Conservation (phyloP, 2,797 vertebrate species). For the Leptatherina wallacei region DNA sequence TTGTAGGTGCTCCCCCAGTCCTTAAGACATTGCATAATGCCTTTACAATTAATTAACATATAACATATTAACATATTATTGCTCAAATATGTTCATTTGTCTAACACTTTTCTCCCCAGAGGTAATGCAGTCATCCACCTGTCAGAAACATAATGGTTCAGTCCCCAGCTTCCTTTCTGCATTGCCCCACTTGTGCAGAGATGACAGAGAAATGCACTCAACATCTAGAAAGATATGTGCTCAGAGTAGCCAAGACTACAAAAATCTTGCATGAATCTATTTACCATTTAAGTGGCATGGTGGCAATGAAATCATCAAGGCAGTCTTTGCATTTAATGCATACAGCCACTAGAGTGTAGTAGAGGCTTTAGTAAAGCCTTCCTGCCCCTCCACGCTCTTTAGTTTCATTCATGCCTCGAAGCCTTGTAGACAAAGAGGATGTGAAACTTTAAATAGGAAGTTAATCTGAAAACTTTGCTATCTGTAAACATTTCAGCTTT, state of each 20-base stretch:
- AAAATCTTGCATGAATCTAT: not conserved
- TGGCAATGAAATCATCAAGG: not conserved
- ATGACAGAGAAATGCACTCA: too few species aligned
- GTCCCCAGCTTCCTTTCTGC: too few species aligned
- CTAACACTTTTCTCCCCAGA: not conserved
- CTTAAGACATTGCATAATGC: not conserved
- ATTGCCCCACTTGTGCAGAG: not conserved
- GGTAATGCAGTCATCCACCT: not conserved
- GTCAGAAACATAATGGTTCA: not conserved
- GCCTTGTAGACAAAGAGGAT: slow-evolving; percentile 71
- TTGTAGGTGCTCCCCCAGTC: not conserved
- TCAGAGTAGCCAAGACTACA: too few species aligned
- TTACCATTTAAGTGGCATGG: not conserved
- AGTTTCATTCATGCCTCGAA: slow-evolving; percentile 36
- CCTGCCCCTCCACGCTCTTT: not conserved
- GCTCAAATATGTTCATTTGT: too few species aligned
- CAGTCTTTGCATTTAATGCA: slow-evolving; percentile 29
- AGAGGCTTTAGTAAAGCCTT: slow-evolving; percentile 29
- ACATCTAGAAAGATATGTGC: too few species aligned
- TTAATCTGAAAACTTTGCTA: slow-evolving; percentile 35
- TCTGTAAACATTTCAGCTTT: slow-evolving; percentile 10
- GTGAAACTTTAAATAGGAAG: slow-evolving; percentile 71
- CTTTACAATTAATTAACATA: too few species aligned
- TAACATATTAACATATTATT: too few species aligned
- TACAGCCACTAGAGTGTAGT: slow-evolving; percentile 67